phyloP scores from a whole-genome alignment of 2,113 vertebrate species.

The Perca fluviatilis region DNA sequence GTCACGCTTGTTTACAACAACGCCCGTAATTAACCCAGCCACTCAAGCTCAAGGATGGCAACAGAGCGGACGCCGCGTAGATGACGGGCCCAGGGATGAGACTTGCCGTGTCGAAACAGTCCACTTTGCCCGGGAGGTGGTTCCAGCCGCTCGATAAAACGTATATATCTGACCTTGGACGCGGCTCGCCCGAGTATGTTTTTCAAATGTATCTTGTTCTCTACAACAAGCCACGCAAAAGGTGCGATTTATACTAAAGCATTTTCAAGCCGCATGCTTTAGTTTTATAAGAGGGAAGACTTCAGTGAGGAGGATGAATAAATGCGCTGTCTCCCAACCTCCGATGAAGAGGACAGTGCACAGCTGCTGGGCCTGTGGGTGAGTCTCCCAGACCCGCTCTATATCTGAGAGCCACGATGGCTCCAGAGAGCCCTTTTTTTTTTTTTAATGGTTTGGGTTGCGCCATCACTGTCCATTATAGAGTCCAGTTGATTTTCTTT shows the following conservation, averaged over 20 bases:
- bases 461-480: background rate
- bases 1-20: slow-evolving; percentile 27
- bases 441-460: background rate
- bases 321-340: background rate
- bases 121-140: background rate
- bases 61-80: slow-evolving; percentile 5
- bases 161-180: background rate
- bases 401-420: background rate
- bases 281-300: background rate
- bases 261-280: background rate
- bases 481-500: background rate
- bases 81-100: background rate
- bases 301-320: background rate
- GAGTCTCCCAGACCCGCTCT: background rate
- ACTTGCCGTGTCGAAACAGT: slow-evolving; percentile 32
- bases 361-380: background rate
- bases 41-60: background rate
- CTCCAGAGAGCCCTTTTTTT: background rate
- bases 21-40: background rate
- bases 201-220: background rate
- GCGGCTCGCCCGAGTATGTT: too few relatives aligned
- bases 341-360: background rate
- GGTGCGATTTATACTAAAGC: background rate
- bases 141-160: background rate
- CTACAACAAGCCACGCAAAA: background rate